Conservation (phyloP, 2,888 invertebrate genomes). For the Leptopterna dolabrata region DNA sequence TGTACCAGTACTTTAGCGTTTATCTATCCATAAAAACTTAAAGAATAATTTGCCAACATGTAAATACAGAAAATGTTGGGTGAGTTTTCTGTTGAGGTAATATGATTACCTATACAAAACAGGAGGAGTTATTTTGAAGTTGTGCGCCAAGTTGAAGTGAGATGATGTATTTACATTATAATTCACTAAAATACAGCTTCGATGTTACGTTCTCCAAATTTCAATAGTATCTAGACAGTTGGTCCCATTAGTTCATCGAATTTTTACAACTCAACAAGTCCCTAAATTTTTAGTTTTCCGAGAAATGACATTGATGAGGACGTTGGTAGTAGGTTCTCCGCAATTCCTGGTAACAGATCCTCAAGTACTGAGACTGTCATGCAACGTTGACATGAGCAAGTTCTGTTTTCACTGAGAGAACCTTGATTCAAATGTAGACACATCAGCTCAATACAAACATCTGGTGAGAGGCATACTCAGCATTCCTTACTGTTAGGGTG, state of each 20-base stretch:
- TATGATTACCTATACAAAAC: background rate
- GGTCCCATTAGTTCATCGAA: background rate
- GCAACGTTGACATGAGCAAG: too few relatives aligned
- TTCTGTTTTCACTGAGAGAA: too few relatives aligned
- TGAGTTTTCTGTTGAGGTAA: slow-evolving; percentile 3
- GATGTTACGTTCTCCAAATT: background rate
- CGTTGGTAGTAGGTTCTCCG: background rate
- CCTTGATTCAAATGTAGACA: too few relatives aligned
- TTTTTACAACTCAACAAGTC: background rate
- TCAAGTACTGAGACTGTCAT: too few relatives aligned
- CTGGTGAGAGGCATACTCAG: too few relatives aligned
- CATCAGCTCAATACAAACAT: too few relatives aligned
- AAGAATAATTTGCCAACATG: background rate
- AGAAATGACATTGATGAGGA: background rate
- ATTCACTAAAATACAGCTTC: background rate
- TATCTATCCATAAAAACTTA: slow-evolving; percentile 6
- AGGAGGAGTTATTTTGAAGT: background rate
- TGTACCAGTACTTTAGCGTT: background rate
- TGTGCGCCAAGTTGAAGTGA: slow-evolving; percentile 27
- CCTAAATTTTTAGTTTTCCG: too few relatives aligned
- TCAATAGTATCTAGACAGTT: slow-evolving; percentile 2
- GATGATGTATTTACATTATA: background rate
- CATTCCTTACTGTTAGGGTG: too few relatives aligned
- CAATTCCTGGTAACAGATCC: too few relatives aligned
- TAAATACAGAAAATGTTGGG: background rate